A percentile compares a stretch with the other conserved stretches of the same genome.
These are phyloP conservation scores for Rhabdomys dilectus DNA, from an alignment of 2,113 vertebrate genomes.

Conservation along the genomic window DNA sequence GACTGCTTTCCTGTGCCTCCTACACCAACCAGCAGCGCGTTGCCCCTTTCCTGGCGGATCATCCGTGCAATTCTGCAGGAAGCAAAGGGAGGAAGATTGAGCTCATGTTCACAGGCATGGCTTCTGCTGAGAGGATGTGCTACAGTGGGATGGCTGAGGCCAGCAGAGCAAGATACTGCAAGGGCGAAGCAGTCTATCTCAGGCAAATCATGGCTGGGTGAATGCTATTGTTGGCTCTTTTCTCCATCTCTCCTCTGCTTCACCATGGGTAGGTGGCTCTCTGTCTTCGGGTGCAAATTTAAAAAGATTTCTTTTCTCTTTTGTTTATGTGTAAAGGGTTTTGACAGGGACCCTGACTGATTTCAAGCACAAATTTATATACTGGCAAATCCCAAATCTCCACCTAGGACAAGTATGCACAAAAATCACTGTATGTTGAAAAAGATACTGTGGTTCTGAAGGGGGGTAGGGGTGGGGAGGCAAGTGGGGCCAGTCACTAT, in stretches of 20 bases:
- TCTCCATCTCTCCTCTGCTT: background rate
- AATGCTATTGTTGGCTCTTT: background rate
- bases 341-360: background rate
- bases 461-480: background rate
- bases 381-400: background rate
- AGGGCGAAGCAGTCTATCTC: background rate
- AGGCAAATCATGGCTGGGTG: background rate
- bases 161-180: background rate
- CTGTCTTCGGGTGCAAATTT: background rate
- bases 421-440: background rate
- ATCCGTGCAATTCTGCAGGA: constrained; percentile 91
- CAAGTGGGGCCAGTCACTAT: background rate
- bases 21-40: constrained; percentile 92
- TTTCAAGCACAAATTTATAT: background rate
- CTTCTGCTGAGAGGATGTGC: background rate
- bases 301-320: background rate
- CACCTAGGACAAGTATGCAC: background rate
- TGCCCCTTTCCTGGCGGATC: constrained; percentile 94
- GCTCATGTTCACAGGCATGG: background rate
- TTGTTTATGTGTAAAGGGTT: background rate
- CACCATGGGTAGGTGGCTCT: background rate
- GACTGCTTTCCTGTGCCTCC: constrained; percentile 94
- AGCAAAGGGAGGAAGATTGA: constrained; percentile 30
- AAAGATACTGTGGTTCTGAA: background rate
- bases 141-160: background rate